Evolutionary conservation across 2,797 vertebrate genomes (phyloP).

Genomic region (Sus cebifrons): DNA sequence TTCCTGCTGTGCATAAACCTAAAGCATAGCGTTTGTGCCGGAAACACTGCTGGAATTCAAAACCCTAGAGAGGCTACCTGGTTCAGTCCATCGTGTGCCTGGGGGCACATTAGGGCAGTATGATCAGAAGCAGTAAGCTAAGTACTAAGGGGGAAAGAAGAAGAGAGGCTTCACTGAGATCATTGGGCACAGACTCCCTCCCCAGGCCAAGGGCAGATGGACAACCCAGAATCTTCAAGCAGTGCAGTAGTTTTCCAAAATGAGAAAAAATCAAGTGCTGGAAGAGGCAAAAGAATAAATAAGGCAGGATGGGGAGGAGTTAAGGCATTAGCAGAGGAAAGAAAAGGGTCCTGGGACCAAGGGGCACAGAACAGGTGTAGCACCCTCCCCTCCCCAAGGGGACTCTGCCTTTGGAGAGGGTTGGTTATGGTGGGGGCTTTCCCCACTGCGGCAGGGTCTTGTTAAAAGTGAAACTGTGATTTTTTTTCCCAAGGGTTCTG

Average conservation of each 20-base stretch:
- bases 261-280: not conserved
- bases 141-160: not conserved
- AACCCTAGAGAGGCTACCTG: not conserved
- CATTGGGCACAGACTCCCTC: too few relatives aligned
- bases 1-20: not conserved
- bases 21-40: not conserved
- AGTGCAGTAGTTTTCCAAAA: not conserved
- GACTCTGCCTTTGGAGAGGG: not conserved
- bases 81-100: not conserved
- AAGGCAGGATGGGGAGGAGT: not conserved
- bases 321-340: not conserved
- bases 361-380: not conserved
- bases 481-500: slow-evolving; percentile 74
- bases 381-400: rapidly evolving
- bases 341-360: not conserved
- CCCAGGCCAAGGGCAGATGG: not conserved
- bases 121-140: not conserved
- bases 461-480: slow-evolving; percentile 81
- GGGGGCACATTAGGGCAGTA: not conserved
- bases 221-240: not conserved
- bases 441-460: not conserved
- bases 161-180: not conserved
- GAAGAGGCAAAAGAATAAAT: not conserved
- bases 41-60: not conserved
- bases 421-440: not conserved